Evolutionary conservation across 2,797 vertebrate species (phyloP), one percentile per base, ranked within the genome.

Genomic region (Nannoperca obscura): DNA sequence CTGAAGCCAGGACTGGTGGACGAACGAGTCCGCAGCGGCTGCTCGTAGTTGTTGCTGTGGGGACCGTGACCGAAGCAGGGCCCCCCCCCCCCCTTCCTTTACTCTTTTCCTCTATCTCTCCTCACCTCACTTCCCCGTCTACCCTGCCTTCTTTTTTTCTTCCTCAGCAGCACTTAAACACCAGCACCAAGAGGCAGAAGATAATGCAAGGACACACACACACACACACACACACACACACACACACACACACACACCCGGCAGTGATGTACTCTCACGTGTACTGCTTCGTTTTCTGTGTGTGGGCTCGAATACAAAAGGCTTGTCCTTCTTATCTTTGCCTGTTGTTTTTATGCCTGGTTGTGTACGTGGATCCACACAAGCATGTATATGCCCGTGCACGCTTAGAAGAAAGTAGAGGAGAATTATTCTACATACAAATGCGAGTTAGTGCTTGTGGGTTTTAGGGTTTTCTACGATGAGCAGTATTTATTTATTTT

Each of bases 121-220:
- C 71, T 79, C 59, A 50, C 75, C 57, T 76, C 58, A 67, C 54
- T 55, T 74, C 72, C 66, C 68, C 47, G 8, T 50, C 15, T 66
- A 13, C 9, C 76, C 55, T 64, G 30, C 44, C 15, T 57, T 27
- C 30, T 7, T 22, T 82, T 32, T 34, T 30, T 60, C 47, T 74
- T 46, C 74, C 78, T 81, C 80, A 67, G 75, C 53, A 80, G 64
- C 50, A 75, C 84, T 88, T 77, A 77, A 82, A 90, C 72, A 75
- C 47, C 74, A 82, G 74, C 77, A 74, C 81, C 85, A 75, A 80
- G 78, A 88, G 84, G 77, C 81, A 70, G 22, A 46, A 86, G 81
- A 89, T 86, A 91, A 91, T 83, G 76, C 83, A 89, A 85, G 73
- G 81, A 87, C 86, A 87, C 83, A 79, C 68, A 76, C 49, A 63